Percentiles rank a stretch among this genome's conserved stretches.
Evolutionary conservation across 2,797 vertebrate species (phyloP).

Genomic region (Paedocypris micromegethes): DNA sequence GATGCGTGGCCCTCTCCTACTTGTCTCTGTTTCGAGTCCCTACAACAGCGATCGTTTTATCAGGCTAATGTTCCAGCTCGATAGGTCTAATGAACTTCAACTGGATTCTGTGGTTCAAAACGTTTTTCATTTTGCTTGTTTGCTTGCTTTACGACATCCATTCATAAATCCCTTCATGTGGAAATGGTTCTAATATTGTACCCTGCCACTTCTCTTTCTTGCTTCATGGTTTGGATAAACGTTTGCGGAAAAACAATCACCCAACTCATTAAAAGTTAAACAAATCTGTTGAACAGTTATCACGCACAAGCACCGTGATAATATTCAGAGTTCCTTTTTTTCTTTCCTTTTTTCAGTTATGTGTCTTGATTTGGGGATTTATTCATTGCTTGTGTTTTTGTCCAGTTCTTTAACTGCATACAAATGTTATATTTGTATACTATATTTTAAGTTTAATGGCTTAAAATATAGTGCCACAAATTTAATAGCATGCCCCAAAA

Average conservation of each 20-base stretch:
- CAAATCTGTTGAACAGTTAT: too few species aligned
- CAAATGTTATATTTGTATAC: too few species aligned
- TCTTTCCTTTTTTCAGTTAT: too few species aligned
- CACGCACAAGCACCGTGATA: too few species aligned
- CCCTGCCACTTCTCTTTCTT: neutral
- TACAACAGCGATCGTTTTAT: conserved; percentile 63
- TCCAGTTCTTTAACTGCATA: too few species aligned
- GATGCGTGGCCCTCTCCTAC: conserved; percentile 48
- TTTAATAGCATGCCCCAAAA: too few species aligned
- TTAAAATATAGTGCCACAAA: too few species aligned
- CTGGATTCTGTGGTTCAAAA: conserved; percentile 12
- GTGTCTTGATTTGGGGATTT: too few species aligned
- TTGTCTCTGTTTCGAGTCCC: conserved; percentile 57
- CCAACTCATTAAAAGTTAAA: too few species aligned
- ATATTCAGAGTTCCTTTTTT: too few species aligned
- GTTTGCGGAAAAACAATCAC: neutral
- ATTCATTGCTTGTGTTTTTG: too few species aligned
- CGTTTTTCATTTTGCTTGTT: conserved; percentile 3
- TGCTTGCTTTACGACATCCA: neutral
- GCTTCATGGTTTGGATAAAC: conserved; percentile 13
- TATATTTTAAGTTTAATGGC: too few species aligned
- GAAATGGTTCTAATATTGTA: neutral
- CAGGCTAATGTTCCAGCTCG: conserved; percentile 61
- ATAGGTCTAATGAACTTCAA: conserved; percentile 45
- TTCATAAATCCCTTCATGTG: conserved; percentile 13